Base-by-base conservation (phyloP, 2,113 vertebrate species). In the rabbit (Oryctolagus cuniculus) region DNA sequence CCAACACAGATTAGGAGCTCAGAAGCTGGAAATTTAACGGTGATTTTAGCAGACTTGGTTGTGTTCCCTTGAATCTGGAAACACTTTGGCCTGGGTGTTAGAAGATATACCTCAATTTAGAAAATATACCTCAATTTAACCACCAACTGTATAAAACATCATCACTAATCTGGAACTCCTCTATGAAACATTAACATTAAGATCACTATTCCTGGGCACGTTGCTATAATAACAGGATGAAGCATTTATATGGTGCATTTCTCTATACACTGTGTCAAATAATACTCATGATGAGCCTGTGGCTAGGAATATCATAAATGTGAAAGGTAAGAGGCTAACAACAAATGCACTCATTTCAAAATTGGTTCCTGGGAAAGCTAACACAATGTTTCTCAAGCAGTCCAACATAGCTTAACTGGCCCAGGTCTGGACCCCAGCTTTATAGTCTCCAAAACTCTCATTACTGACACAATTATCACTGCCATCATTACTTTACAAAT, bases 391-490 rank as follows among this genome's bases (percentile, higher is more conserved):
- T 89, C 36, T 72, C 31, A 79, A 64, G 34, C 5, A 75, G 31
- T 5, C 15, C 36, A 1, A 5, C 3, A 49, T 51, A 22, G n/a
- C 44, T 55, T 87, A 77, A 78, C 81, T 13, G n/a, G 38, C 36
- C 78, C 27, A 24, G 24, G 10, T 66, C 58, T 88, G 58, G 29
- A 3, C 31, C 34, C 38, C 49, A 88, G 49, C 17, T 78, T 81
- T 64, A 79, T 4, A 80, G 27, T 38, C 27, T 83, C 64, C 36
- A 61, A 74, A 94, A 55, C 24, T 81, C 81, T 95, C 49, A 61
- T 91, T 92, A 86, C 74, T 51, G 27, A 74, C 38, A 80, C n/a
- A 78, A 87, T 91, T 86, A 92, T 87, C 21, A 94, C 82, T 61
- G 74, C 44, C 49, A 96, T 88, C 69, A 85, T 78, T 82, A 87